phyloP scores from a whole-genome alignment of 2,888 invertebrate species.

The Platycnemis pennipes region DNA sequence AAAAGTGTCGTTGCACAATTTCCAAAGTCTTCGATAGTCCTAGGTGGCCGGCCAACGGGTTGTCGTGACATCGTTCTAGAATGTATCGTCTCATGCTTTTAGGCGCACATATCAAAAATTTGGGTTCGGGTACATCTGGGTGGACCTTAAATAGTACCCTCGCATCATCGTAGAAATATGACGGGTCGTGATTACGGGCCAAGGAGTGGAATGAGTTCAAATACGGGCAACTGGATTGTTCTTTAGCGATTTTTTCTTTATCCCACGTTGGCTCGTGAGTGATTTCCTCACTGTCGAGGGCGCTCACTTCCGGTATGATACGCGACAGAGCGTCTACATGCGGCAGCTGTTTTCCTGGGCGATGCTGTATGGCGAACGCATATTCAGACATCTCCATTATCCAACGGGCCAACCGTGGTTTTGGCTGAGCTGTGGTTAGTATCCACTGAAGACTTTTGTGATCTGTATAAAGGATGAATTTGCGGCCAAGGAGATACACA shows the following conservation, averaged over 20 bases:
- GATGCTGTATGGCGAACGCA: conserved; percentile 29
- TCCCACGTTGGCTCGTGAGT: neutral
- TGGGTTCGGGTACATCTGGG: neutral
- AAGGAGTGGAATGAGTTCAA: neutral
- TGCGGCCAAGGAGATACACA: neutral
- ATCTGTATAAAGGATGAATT: neutral
- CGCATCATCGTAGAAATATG: neutral
- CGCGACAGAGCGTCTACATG: conserved; percentile 34
- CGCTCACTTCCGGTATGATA: neutral
- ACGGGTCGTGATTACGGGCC: neutral
- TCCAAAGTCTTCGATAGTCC: conserved; percentile 17
- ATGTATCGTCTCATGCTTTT: neutral
- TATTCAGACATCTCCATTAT: conserved; percentile 33
- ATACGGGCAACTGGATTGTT: neutral
- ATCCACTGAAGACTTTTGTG: neutral
- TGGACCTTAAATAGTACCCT: neutral
- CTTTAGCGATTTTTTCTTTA: neutral
- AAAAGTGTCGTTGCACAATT: conserved; percentile 25
- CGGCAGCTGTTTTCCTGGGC: conserved; percentile 29
- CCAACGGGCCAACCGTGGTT: conserved; percentile 41
- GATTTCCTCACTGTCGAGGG: neutral
- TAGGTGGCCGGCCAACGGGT: conserved; percentile 62
- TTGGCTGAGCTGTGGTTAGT: neutral
- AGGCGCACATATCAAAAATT: neutral
- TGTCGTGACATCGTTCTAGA: conserved; percentile 28